Percentiles rank a stretch among this genome's conserved stretches.
These are phyloP conservation scores for Pristionchus japonicus DNA, from an alignment of 2,888 invertebrate species.

Conservation along the genomic window DNA sequence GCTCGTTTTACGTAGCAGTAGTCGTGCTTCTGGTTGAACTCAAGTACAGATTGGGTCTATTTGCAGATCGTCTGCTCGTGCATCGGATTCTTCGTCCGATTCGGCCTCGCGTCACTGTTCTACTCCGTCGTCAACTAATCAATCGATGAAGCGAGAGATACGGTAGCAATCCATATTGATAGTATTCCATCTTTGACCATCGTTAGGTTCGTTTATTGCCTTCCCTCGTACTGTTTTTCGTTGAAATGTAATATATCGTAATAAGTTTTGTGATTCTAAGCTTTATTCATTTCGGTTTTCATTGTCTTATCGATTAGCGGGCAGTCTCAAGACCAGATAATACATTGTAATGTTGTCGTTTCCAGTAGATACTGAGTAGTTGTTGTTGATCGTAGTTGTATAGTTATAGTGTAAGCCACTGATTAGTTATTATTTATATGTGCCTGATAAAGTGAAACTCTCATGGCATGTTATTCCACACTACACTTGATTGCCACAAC, in stretches of 20 bases:
- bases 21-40: not conserved
- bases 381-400: not conserved
- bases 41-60: not conserved
- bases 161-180: no score
- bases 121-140: conserved; percentile 71
- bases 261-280: not conserved
- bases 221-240: not conserved
- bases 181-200: not conserved
- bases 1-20: no score
- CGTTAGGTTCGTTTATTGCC: not conserved
- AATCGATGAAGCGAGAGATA: no score
- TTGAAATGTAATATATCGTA: not conserved
- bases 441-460: no score
- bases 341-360: not conserved
- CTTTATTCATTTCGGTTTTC: not conserved
- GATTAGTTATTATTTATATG: no score
- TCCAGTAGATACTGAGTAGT: not conserved
- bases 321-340: not conserved
- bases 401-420: no score
- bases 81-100: conserved; percentile 70
- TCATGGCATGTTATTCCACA: no score
- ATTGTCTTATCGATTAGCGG: not conserved
- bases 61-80: conserved; percentile 53
- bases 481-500: no score
- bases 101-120: conserved; percentile 71